phyloP scores from a whole-genome alignment of 2,888 invertebrate genomes.

The Gryllus longicercus region DNA sequence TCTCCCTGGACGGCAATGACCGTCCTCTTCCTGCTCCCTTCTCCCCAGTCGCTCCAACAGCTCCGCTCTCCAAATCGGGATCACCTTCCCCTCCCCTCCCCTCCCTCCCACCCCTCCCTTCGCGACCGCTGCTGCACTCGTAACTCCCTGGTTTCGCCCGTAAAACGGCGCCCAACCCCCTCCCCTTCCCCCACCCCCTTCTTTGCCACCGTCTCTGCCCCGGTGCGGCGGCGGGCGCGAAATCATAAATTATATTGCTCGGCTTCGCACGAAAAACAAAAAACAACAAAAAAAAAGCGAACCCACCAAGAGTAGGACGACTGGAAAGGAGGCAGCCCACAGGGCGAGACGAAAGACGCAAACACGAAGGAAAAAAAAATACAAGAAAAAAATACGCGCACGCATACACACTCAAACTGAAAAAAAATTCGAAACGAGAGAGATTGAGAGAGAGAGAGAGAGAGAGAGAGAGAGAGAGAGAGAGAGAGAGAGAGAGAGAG shows the following conservation, averaged over 20 bases:
- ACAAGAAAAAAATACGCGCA: neutral
- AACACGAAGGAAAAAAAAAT: neutral
- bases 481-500: neutral
- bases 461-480: too few relatives aligned
- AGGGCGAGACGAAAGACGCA: neutral
- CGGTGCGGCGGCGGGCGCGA: neutral
- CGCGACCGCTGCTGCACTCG: neutral
- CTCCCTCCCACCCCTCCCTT: too few relatives aligned
- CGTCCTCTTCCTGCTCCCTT: too few relatives aligned
- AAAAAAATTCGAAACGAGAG: too few relatives aligned
- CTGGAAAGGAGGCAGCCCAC: neutral
- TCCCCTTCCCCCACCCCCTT: neutral
- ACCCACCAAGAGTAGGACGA: neutral
- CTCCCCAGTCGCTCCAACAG: too few relatives aligned
- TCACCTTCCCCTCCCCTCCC: too few relatives aligned
- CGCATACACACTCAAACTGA: too few relatives aligned
- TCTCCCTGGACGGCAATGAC: too few relatives aligned
- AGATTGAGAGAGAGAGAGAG: too few relatives aligned
- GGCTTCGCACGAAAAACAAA: neutral
- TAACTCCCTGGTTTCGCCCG: neutral
- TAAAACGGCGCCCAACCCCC: neutral
- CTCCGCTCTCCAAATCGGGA: too few relatives aligned
- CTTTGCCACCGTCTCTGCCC: neutral
- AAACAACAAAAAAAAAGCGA: neutral
- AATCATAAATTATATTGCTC: conserved; percentile 6